These are phyloP conservation scores for Lepidurus packardi DNA, from an alignment of 1,140 invertebrate species.

Conservation along the genomic window DNA sequence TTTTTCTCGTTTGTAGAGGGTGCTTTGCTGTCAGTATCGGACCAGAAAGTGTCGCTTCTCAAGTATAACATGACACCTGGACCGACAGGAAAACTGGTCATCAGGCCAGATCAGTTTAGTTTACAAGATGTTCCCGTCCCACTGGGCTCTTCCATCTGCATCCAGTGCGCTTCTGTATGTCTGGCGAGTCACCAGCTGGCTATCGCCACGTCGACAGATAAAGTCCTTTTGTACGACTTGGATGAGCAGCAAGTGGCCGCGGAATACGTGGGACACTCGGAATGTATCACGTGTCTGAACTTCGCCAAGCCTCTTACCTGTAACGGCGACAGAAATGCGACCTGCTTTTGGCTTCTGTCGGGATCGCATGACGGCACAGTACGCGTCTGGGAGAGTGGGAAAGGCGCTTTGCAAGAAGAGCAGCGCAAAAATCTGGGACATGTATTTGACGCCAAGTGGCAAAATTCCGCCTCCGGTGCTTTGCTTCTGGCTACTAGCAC, in stretches of 20 bases:
- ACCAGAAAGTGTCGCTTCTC: slow-evolving; percentile 22
- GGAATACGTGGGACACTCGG: slow-evolving; percentile 31
- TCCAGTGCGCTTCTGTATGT: slow-evolving; percentile 25
- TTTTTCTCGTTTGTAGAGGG: slow-evolving; percentile 24
- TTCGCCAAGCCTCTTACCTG: not conserved
- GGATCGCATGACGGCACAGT: not conserved
- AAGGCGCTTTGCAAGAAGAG: slow-evolving; percentile 6
- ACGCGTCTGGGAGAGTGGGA: not conserved
- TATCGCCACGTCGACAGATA: slow-evolving; percentile 27
- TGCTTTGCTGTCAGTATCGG: slow-evolving; percentile 28
- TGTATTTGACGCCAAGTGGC: slow-evolving; percentile 18
- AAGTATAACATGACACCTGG: slow-evolving; percentile 7
- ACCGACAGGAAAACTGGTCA: not conserved
- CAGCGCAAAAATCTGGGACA: not conserved
- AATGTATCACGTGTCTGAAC: slow-evolving; percentile 12
- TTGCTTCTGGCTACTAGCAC: not conserved
- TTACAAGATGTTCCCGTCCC: not conserved
- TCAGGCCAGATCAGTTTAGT: not conserved
- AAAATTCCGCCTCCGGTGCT: not conserved
- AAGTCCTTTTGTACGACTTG: slow-evolving; percentile 30
- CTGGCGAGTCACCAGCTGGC: slow-evolving; percentile 25
- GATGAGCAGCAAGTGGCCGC: not conserved
- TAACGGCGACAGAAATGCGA: not conserved
- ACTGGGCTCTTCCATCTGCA: not conserved
- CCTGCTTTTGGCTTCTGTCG: not conserved